A percentile compares a stretch with the other conserved stretches of the same genome.
Evolutionary conservation across 2,113 vertebrate species (phyloP).

Genomic region (Petromus typicus): DNA sequence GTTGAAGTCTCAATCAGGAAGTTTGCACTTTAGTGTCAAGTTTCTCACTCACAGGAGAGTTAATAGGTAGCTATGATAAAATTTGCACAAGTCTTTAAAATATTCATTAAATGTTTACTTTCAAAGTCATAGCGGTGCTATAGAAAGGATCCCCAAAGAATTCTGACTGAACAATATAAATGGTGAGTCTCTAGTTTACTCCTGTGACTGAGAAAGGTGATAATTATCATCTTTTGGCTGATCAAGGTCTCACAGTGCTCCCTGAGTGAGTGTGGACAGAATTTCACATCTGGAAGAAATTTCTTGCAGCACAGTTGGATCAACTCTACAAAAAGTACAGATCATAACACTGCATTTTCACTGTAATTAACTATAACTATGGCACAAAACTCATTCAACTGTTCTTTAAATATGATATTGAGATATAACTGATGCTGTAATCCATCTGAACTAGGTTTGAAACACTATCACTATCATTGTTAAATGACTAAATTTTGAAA

Average conservation of each 20-base stretch:
- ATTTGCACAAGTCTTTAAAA: neutral
- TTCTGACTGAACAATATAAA: conserved; percentile 47
- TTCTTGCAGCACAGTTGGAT: conserved; percentile 21
- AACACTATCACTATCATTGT: conserved; percentile 78
- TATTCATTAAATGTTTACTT: conserved; percentile 11
- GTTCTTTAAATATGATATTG: conserved; percentile 66
- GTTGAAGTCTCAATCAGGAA: conserved; percentile 4
- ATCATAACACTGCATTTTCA: conserved; percentile 42
- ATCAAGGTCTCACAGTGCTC: neutral
- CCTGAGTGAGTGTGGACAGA: conserved; percentile 52
- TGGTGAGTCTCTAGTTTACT: conserved; percentile 59
- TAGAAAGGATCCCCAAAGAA: conserved; percentile 31
- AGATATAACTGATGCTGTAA: conserved; percentile 70
- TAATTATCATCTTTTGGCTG: conserved; percentile 50
- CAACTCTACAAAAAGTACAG: conserved; percentile 41
- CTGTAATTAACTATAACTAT: neutral
- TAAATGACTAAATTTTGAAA: no score
- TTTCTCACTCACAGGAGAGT: conserved; percentile 22
- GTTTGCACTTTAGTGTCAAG: neutral
- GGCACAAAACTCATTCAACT: conserved; percentile 32
- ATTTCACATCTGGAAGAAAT: neutral
- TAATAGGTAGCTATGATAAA: neutral
- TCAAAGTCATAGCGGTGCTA: neutral
- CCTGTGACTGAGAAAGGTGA: conserved; percentile 41
- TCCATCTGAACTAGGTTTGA: conserved; percentile 81